A percentile compares a stretch with the other conserved stretches of the same genome.
phyloP scores from a whole-genome alignment of 2,113 vertebrate genomes.

The Zosterops lateralis region DNA sequence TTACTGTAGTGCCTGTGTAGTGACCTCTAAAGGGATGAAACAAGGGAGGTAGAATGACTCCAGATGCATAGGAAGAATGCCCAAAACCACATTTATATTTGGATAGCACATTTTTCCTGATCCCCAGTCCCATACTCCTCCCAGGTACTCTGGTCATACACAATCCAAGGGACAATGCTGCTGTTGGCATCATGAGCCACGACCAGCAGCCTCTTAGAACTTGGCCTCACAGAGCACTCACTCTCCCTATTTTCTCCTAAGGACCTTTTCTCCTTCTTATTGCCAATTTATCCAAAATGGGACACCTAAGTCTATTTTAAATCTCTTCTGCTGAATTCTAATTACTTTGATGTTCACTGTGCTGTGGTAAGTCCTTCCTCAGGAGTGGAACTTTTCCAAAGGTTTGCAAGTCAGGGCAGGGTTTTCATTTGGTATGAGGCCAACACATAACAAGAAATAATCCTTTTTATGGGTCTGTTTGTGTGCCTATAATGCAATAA shows the following conservation, averaged over 20 bases:
- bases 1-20: neutral
- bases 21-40: neutral
- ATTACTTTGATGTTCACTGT: neutral
- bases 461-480: neutral
- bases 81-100: rapidly evolving
- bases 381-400: neutral
- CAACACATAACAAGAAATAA: neutral
- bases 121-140: neutral
- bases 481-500: neutral
- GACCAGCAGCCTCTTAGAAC: neutral
- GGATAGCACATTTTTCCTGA: neutral
- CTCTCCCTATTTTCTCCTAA: neutral
- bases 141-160: neutral
- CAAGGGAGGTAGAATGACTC: neutral
- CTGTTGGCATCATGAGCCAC: neutral
- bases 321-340: neutral
- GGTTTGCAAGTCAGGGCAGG: neutral
- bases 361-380: neutral
- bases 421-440: neutral
- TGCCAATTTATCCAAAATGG: neutral
- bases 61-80: neutral
- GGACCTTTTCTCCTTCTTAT: neutral
- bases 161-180: neutral
- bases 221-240: neutral
- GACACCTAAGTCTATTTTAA: neutral